Evolutionary conservation across 2,113 vertebrate species (phyloP).

Genomic region (Percina caprodes): DNA sequence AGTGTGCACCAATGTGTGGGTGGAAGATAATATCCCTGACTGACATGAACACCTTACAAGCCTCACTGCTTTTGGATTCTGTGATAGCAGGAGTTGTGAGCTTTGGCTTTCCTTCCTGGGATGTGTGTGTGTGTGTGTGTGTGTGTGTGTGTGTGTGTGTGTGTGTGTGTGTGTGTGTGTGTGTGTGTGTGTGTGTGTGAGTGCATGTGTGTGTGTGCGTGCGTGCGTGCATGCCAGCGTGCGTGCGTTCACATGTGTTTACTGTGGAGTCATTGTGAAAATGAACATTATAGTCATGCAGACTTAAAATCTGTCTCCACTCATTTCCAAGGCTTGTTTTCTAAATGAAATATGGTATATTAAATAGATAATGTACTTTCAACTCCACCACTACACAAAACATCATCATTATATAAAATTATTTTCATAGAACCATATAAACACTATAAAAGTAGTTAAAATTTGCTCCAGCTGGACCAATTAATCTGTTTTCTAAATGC

Average conservation of each 20-base stretch:
- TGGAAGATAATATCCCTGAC: conserved; percentile 19
- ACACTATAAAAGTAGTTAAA: neutral
- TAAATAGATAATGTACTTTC: neutral
- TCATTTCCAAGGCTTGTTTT: neutral
- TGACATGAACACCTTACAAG: conserved; percentile 5
- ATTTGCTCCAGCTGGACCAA: neutral
- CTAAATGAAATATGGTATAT: neutral
- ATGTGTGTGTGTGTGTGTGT: neutral
- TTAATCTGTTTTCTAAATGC: neutral
- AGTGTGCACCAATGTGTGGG: conserved; percentile 31
- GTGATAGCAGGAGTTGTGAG: neutral
- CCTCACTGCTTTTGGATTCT: neutral
- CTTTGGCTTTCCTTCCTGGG: neutral
- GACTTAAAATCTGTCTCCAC: neutral
- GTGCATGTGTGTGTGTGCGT: neutral
- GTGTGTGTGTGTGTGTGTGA: neutral
- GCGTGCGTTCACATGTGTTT: neutral
- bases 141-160: neutral
- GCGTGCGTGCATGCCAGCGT: neutral
- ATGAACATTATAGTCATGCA: neutral
- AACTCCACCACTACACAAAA: neutral
- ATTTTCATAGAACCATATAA: neutral
- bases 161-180: neutral
- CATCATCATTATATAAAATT: neutral
- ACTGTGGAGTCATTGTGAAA: conserved; percentile 17